Percentiles rank a stretch among this genome's conserved stretches.
Evolutionary conservation across 2,888 invertebrate species (phyloP).

Genomic region (Eulithis prunata): DNA sequence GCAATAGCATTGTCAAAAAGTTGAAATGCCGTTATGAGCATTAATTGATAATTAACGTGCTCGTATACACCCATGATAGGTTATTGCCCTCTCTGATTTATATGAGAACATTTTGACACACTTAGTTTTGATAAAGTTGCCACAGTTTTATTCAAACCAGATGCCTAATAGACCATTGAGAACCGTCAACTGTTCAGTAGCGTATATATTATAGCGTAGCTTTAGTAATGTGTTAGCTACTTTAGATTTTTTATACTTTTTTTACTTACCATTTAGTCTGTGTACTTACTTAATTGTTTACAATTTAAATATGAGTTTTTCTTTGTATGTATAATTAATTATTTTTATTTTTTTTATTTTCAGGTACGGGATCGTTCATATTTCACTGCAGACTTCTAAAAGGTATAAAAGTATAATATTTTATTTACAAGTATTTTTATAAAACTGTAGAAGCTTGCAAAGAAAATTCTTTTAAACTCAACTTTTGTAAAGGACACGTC

Average conservation of each 20-base stretch:
- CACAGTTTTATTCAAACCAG: slow-evolving; percentile 69
- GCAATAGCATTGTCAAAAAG: too few species aligned
- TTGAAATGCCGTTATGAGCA: too few species aligned
- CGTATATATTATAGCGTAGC: slow-evolving; percentile 18
- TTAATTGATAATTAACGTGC: too few species aligned
- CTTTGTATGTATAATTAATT: background rate
- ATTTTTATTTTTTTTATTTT: slow-evolving; percentile 41
- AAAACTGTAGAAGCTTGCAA: too few species aligned
- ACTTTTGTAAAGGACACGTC: slow-evolving; percentile 29
- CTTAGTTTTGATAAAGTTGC: slow-evolving; percentile 23
- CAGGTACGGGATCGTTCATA: slow-evolving; percentile 47
- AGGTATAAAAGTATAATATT: slow-evolving; percentile 1
- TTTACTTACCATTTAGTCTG: background rate
- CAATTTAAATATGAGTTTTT: background rate
- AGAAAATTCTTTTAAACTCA: background rate
- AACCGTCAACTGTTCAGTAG: slow-evolving; percentile 25
- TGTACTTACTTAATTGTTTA: too few species aligned
- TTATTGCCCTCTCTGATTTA: slow-evolving; percentile 27
- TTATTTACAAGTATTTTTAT: too few species aligned
- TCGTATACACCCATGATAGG: slow-evolving; percentile 7
- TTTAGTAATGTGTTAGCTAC: slow-evolving; percentile 9
- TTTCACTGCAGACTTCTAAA: slow-evolving; percentile 18
- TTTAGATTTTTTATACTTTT: background rate
- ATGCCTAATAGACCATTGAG: slow-evolving; percentile 67
- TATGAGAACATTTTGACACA: slow-evolving; percentile 32